phyloP scores from a whole-genome alignment of 2,888 invertebrate species.

The Agrotis clavis region DNA sequence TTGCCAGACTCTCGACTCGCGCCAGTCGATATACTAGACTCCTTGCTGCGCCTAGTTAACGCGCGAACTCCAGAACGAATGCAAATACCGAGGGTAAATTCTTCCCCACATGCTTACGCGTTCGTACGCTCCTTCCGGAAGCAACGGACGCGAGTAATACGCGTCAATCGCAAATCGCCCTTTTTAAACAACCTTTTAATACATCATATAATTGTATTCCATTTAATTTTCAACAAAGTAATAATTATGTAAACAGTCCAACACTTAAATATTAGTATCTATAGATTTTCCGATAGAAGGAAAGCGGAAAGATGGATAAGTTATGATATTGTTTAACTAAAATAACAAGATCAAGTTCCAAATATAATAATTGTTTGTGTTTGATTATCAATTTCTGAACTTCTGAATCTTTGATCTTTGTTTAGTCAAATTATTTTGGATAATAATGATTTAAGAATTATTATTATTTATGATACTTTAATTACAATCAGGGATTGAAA shows the following conservation, averaged over 20 bases:
- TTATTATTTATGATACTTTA: not conserved
- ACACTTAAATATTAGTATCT: constrained; percentile 9
- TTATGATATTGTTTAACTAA: not conserved
- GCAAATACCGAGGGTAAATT: too few relatives aligned
- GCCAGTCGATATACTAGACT: too few relatives aligned
- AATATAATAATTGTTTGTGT: not conserved
- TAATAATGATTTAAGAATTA: too few relatives aligned
- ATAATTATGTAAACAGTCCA: not conserved
- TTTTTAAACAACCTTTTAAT: not conserved
- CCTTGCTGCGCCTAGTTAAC: too few relatives aligned
- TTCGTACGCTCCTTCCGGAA: too few relatives aligned
- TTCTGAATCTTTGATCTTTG: not conserved
- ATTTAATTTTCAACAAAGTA: not conserved
- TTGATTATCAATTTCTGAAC: not conserved
- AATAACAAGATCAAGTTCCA: not conserved
- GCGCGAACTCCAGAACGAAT: too few relatives aligned
- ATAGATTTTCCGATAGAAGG: not conserved
- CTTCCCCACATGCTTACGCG: too few relatives aligned
- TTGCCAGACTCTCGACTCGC: too few relatives aligned
- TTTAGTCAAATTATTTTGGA: not conserved
- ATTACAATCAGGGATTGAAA: not conserved
- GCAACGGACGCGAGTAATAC: too few relatives aligned
- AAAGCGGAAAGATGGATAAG: not conserved
- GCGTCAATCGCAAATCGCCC: too few relatives aligned
- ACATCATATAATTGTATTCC: not conserved